Percentiles rank a stretch among this genome's conserved stretches.
Conservation (phyloP, 2,888 invertebrate species). For the Serrognathus titanus region DNA sequence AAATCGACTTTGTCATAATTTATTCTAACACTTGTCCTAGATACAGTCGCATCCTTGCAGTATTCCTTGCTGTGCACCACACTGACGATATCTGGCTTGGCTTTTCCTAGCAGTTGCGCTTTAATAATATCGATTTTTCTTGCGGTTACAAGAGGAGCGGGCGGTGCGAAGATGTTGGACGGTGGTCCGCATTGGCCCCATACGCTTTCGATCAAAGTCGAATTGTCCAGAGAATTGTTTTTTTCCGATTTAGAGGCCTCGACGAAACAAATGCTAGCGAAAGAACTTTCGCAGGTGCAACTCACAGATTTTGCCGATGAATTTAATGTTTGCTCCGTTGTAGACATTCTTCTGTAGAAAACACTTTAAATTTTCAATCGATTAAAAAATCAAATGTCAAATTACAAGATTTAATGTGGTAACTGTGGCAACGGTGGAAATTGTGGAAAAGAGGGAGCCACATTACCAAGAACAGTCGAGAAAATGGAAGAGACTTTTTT, state of each 20-base stretch:
- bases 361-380: background rate
- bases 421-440: too few species aligned
- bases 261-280: conserved; percentile 27
- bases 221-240: conserved; percentile 20
- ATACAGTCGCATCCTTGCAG: conserved; percentile 9
- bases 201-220: conserved; percentile 31
- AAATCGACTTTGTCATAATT: conserved; percentile 6
- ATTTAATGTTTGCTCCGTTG: background rate
- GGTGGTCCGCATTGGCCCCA: conserved; percentile 36
- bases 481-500: too few species aligned
- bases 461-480: too few species aligned
- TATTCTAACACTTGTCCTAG: conserved; percentile 10
- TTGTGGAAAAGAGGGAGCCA: too few species aligned
- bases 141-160: conserved; percentile 33
- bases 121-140: conserved; percentile 34
- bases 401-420: too few species aligned
- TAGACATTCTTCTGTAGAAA: background rate
- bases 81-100: conserved; percentile 15
- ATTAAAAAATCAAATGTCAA: too few species aligned
- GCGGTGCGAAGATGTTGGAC: conserved; percentile 19
- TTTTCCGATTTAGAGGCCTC: conserved; percentile 33
- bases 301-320: background rate
- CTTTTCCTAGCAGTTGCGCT: conserved; percentile 32
- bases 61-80: conserved; percentile 11
- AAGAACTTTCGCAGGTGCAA: conserved; percentile 3